These are phyloP conservation scores for Cnemophilus loriae DNA, from an alignment of 2,113 vertebrate genomes.

Conservation along the genomic window DNA sequence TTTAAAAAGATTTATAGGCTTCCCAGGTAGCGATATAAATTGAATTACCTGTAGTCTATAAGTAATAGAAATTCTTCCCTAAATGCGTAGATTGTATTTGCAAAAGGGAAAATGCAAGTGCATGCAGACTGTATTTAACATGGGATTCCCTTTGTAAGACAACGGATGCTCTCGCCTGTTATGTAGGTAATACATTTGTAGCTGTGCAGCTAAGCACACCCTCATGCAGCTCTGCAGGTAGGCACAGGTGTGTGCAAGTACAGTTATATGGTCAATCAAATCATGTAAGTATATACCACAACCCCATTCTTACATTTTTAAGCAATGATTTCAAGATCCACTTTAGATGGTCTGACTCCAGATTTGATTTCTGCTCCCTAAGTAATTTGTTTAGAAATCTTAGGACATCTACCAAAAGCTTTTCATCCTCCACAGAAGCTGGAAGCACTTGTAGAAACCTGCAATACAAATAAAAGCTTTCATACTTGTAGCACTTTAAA, in stretches of 20 bases:
- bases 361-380: conserved; percentile 68
- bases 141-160: neutral
- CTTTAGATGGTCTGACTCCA: conserved; percentile 74
- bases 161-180: neutral
- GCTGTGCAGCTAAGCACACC: neutral
- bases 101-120: neutral
- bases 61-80: neutral
- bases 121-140: neutral
- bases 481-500: neutral
- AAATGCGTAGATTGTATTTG: neutral
- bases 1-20: neutral
- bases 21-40: neutral
- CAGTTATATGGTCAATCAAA: neutral
- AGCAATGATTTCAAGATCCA: conserved; percentile 89
- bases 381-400: conserved; percentile 86
- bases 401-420: conserved; percentile 85
- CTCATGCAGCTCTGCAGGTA: neutral
- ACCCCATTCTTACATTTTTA: conserved; percentile 77
- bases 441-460: conserved; percentile 94
- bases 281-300: neutral
- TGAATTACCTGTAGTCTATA: neutral
- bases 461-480: neutral
- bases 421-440: conserved; percentile 87
- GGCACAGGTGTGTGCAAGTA: accelerated
- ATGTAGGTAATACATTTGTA: neutral